Evolutionary conservation across 1,140 invertebrate genomes (phyloP).

Genomic region (Dendroctonus ponderosae): DNA sequence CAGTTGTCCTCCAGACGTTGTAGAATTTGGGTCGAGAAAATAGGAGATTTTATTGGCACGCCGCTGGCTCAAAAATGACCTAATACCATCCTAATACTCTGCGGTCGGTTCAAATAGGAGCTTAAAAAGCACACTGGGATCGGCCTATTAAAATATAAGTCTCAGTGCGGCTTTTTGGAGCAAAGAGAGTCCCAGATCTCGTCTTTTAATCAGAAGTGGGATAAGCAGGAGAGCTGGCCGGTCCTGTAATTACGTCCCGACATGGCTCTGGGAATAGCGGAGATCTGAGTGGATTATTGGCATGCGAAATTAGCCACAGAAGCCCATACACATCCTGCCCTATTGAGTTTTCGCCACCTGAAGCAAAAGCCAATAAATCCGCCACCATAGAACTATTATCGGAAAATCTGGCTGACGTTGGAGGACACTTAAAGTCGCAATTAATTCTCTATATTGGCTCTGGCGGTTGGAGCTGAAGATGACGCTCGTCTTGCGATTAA

Average conservation of each 20-base stretch:
- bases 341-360: background rate
- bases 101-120: slow-evolving; percentile 22
- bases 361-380: background rate
- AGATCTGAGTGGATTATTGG: slow-evolving; percentile 22
- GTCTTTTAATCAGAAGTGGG: slow-evolving; percentile 33
- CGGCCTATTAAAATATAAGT: slow-evolving; percentile 33
- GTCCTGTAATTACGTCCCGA: slow-evolving; percentile 22
- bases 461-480: no score
- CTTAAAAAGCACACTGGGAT: slow-evolving; percentile 13
- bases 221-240: slow-evolving; percentile 23
- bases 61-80: slow-evolving; percentile 11
- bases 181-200: slow-evolving; percentile 14
- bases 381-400: no score
- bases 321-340: background rate
- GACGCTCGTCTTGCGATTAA: no score
- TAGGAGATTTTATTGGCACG: background rate
- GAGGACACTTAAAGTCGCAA: background rate
- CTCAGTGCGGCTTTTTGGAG: slow-evolving; percentile 24
- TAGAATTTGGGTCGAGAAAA: no score
- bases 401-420: background rate
- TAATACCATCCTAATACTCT: slow-evolving; percentile 22
- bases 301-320: slow-evolving; percentile 16
- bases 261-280: slow-evolving; percentile 28
- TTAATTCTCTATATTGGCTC: background rate
- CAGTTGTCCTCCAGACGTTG: no score